Evolutionary conservation across 1,140 invertebrate species (phyloP).

Genomic region (Trichoplusia ni): DNA sequence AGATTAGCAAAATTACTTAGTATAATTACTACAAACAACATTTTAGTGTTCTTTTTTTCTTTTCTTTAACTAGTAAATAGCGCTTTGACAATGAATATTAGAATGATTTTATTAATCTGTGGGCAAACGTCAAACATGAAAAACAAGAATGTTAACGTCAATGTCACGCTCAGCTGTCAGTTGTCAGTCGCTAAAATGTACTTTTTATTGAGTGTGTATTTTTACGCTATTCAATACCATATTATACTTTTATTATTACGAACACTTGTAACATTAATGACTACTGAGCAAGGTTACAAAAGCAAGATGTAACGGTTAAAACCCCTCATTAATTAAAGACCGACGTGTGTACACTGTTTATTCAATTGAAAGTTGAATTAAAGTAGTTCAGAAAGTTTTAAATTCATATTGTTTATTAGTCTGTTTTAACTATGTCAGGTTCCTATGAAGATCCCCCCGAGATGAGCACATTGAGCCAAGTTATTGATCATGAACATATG

Average conservation of each 20-base stretch:
- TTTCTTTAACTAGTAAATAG: neutral
- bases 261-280: conserved; percentile 7
- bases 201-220: neutral
- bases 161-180: neutral
- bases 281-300: conserved; percentile 12
- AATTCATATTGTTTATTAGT: conserved; percentile 32
- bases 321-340: neutral
- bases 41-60: too few species aligned
- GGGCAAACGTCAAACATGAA: neutral
- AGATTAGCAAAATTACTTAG: too few species aligned
- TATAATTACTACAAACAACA: too few species aligned
- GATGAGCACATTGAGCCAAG: conserved; percentile 62
- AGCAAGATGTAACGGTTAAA: neutral
- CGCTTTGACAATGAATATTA: neutral
- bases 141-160: neutral
- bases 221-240: neutral
- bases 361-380: neutral
- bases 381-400: conserved; percentile 4
- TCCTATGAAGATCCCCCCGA: conserved; percentile 30
- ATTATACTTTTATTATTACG: conserved; percentile 26
- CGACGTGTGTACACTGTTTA: neutral
- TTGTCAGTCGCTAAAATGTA: neutral
- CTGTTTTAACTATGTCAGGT: conserved; percentile 34
- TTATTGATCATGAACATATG: conserved; percentile 71
- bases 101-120: neutral